A percentile compares a stretch with the other conserved stretches of the same genome.
Evolutionary conservation across 2,888 invertebrate genomes (phyloP).

Genomic region (Monoplex corrugatus): DNA sequence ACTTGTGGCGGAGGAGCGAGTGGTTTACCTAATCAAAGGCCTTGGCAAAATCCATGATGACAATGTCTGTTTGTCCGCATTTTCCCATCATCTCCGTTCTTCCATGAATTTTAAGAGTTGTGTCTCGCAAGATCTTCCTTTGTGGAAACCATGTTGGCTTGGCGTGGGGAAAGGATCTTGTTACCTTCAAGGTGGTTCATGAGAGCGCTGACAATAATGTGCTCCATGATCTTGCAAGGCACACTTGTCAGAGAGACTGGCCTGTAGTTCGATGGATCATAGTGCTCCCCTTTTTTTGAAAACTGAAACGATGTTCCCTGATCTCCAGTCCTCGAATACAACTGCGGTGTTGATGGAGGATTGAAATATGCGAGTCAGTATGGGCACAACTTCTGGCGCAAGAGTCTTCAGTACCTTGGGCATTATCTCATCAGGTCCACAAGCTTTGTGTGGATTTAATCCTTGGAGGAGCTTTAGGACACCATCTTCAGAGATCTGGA

Average conservation of each 20-base stretch:
- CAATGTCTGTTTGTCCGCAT: neutral
- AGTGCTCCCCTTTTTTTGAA: neutral
- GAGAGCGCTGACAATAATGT: no score
- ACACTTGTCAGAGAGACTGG: neutral
- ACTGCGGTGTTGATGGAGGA: conserved; percentile 2
- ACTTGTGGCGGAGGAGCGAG: neutral
- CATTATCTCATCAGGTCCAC: neutral
- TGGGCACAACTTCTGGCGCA: neutral
- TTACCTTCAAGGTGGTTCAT: no score
- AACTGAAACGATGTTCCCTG: neutral
- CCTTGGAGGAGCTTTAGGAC: neutral
- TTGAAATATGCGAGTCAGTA: neutral
- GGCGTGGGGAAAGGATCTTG: no score
- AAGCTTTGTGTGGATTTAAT: conserved; percentile 1
- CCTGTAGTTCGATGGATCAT: neutral
- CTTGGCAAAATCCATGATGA: neutral
- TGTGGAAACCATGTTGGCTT: neutral
- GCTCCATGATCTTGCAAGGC: neutral
- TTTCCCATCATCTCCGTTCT: neutral
- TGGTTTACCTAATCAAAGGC: neutral
- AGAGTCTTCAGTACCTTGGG: conserved; percentile 7
- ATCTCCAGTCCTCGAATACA: neutral
- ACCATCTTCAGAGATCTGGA: conserved; percentile 2
- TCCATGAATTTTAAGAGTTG: neutral
- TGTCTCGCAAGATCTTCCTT: neutral